Conservation (phyloP, 2,888 invertebrate species). For the Drosophila putrida region DNA sequence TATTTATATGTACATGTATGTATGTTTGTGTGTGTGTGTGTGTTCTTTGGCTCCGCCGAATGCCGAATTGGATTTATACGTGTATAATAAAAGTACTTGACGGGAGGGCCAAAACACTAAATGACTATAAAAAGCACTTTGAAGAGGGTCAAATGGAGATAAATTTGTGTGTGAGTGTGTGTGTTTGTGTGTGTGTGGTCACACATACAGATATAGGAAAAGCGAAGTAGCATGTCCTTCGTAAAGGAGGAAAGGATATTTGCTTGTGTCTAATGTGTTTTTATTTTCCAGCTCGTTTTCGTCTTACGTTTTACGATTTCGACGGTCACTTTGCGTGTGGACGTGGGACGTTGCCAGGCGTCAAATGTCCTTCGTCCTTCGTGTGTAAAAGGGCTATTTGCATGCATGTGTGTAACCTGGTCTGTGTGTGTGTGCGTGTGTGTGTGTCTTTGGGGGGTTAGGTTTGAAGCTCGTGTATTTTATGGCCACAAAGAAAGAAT, state of each 20-base stretch:
- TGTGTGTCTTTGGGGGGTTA: constrained; percentile 26
- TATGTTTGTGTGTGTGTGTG: constrained; percentile 19
- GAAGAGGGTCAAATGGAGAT: constrained; percentile 86
- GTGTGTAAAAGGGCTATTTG: constrained; percentile 71
- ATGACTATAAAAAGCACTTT: constrained; percentile 85
- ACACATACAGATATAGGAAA: constrained; percentile 31
- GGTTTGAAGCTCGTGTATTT: constrained; percentile 60
- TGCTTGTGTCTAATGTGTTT: constrained; percentile 82
- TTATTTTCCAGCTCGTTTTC: constrained; percentile 81
- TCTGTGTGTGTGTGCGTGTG: constrained; percentile 19
- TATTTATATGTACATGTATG: constrained; percentile 1
- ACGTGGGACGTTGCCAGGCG: constrained; percentile 56
- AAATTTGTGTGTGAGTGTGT: constrained; percentile 80
- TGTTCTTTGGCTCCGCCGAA: constrained; percentile 65
- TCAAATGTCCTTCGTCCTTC: constrained; percentile 68
- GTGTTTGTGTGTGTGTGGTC: constrained; percentile 44
- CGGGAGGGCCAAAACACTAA: constrained; percentile 83
- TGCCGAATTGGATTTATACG: constrained; percentile 83
- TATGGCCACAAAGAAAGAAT: constrained; percentile 65
- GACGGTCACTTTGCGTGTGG: constrained; percentile 71
- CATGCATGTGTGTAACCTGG: constrained; percentile 49
- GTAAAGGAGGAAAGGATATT: constrained; percentile 70
- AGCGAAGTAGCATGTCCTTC: constrained; percentile 39
- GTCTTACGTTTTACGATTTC: constrained; percentile 80
- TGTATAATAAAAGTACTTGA: constrained; percentile 82